Evolutionary conservation across 1,140 invertebrate genomes (phyloP), one percentile per base, ranked within the genome.

Genomic region (Papilio dardanus): DNA sequence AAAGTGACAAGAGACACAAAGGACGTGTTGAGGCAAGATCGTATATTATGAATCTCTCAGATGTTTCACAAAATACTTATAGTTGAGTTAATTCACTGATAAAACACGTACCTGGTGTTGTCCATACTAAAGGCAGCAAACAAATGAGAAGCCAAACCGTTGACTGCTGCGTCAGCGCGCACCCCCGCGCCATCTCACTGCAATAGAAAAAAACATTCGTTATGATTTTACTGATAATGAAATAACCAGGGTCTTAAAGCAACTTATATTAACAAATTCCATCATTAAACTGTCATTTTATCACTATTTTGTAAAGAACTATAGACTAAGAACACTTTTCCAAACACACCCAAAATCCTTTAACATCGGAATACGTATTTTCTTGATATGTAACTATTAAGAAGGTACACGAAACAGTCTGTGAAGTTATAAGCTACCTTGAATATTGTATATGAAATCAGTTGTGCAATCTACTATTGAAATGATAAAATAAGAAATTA

Each of bases 151-250:
- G 77, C 85, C 88, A 90, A 65, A 88, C 81, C 62, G 84, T 83
- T 76, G 87, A 86, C 84, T 89, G 86, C 85, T 85, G 87, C 79
- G 84, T 81, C 74, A 88, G 89, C 86, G 89, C 87, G 74, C 81
- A 76, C 87, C 89, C 83, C 86, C 87, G 91, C 89, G 88, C 86
- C 91, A 92, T 92, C 88, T 92, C 91, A 91, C 91, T 92, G 86
- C 50, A 90, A 90, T 78, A 90, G 83, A 42, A 62, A 62, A 16
- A 42, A 79, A 46, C 42, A 46, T 46, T n/a, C 3, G 2, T 46
- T n/a, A 46, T 7, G 19, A 46, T 46, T 5, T 19, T 1, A 46
- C 16, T n/a, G 4, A 6, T 0, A 46, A 1, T 46, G 1, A 46
- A 46, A 46, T 3, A 19, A 14, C 10, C 35, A 37, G 12, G n/a